Percentiles rank a stretch among this genome's conserved stretches.
These are phyloP conservation scores for Benthosema pterotum DNA, from an alignment of 2,797 vertebrate species.

Conservation along the genomic window DNA sequence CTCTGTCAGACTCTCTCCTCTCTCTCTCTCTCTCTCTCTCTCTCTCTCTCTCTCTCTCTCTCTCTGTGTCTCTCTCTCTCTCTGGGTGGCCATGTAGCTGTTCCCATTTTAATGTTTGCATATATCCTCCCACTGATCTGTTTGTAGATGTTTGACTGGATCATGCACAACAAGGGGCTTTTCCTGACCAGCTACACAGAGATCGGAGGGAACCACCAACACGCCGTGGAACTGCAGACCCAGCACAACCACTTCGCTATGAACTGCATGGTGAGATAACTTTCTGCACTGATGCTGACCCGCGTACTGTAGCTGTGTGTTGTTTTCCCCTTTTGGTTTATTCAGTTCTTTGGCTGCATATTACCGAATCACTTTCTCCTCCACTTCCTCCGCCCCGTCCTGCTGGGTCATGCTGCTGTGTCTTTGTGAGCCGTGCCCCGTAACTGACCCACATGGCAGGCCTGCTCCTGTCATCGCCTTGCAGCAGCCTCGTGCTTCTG, in stretches of 20 bases:
- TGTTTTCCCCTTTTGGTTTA: too few species aligned
- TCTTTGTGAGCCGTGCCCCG: not conserved
- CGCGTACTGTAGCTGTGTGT: too few species aligned
- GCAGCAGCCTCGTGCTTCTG: too few species aligned
- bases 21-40: not conserved
- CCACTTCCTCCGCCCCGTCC: constrained; percentile 87
- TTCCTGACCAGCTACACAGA: constrained; percentile 98
- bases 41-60: constrained; percentile 1
- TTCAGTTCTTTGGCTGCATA: too few species aligned
- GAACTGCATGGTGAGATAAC: constrained; percentile 98
- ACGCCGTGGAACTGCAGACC: constrained; percentile 97
- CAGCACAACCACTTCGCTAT: constrained; percentile 99
- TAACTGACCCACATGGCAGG: constrained; percentile 59
- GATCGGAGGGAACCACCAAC: constrained; percentile 95
- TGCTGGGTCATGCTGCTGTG: constrained; percentile 64
- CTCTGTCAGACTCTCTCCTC: not conserved
- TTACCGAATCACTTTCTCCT: constrained; percentile 59
- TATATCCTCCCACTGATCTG: constrained; percentile 12
- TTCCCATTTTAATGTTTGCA: too few species aligned
- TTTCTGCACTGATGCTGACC: not conserved
- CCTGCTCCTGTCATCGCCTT: constrained; percentile 19
- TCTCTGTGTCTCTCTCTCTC: constrained; percentile 3
- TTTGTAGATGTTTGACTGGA: constrained; percentile 98
- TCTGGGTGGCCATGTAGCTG: not conserved
- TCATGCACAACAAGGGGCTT: constrained; percentile 99